These are phyloP conservation scores for Astur gentilis DNA, from an alignment of 2,113 vertebrate genomes.

Conservation along the genomic window DNA sequence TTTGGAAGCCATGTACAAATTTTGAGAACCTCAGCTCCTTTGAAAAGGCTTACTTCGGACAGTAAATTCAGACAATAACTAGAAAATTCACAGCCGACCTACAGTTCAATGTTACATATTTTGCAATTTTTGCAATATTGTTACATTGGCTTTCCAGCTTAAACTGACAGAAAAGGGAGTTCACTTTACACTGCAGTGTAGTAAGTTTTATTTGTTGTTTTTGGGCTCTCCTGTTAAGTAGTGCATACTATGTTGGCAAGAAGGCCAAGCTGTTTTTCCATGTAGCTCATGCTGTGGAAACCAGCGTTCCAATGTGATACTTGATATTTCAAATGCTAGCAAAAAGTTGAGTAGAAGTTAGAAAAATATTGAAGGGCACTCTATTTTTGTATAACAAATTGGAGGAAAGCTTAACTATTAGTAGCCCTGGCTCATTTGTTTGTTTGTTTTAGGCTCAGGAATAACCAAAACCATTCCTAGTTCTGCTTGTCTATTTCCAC, in stretches of 20 bases:
- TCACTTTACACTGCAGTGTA: slow-evolving; percentile 10
- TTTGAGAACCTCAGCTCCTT: background rate
- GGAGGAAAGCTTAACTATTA: background rate
- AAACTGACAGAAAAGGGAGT: slow-evolving; percentile 47
- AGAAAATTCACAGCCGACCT: background rate
- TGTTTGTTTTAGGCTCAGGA: background rate
- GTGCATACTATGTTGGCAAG: slow-evolving; percentile 29
- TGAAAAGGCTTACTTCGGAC: background rate
- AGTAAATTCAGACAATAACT: background rate
- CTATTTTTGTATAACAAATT: background rate
- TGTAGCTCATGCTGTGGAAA: slow-evolving; percentile 57
- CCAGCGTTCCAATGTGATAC: background rate
- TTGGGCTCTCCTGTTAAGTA: slow-evolving; percentile 40
- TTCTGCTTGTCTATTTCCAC: background rate
- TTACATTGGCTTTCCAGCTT: background rate
- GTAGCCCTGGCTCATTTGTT: background rate
- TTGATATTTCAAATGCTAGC: slow-evolving; percentile 38
- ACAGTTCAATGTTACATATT: background rate
- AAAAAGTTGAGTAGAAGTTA: slow-evolving; percentile 39
- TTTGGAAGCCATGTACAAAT: background rate
- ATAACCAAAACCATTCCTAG: background rate
- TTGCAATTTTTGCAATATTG: background rate
- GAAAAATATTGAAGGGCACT: background rate
- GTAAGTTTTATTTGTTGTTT: slow-evolving; percentile 48
- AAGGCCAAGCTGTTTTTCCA: slow-evolving; percentile 38